Conservation (phyloP, 2,113 vertebrate species). For the Caloenas nicobarica region DNA sequence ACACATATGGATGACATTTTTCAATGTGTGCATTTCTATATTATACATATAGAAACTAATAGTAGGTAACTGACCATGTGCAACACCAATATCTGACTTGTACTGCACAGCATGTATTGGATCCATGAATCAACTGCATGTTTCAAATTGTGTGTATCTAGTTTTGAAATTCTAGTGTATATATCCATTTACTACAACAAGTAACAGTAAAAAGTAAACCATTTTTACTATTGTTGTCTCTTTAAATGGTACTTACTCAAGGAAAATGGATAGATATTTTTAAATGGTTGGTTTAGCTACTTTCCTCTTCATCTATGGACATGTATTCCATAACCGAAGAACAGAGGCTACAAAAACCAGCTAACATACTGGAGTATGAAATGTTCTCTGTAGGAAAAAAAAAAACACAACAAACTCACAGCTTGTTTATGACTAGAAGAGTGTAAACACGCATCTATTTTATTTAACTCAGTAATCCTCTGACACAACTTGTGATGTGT, state of each 20-base stretch:
- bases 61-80: not conserved
- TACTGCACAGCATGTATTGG: not conserved
- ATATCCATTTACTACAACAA: not conserved
- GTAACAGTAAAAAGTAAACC: not conserved
- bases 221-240: not conserved
- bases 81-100: not conserved
- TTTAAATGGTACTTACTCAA: not conserved
- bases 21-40: not conserved
- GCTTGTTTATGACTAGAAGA: slow-evolving; percentile 46
- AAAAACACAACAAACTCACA: not conserved
- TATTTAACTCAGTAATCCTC: slow-evolving; percentile 30
- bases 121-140: not conserved
- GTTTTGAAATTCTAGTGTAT: not conserved
- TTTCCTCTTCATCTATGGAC: not conserved
- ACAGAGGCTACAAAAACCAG: not conserved
- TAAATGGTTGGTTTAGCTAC: not conserved
- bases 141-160: not conserved
- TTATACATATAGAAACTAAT: not conserved
- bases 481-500: slow-evolving; percentile 23
- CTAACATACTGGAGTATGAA: not conserved
- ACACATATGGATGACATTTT: not conserved
- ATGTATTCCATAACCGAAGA: not conserved
- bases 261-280: not conserved
- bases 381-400: not conserved
- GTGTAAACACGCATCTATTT: slow-evolving; percentile 56